Evolutionary conservation across 1,140 invertebrate species (phyloP).

Genomic region (Apocrypta bakeri): DNA sequence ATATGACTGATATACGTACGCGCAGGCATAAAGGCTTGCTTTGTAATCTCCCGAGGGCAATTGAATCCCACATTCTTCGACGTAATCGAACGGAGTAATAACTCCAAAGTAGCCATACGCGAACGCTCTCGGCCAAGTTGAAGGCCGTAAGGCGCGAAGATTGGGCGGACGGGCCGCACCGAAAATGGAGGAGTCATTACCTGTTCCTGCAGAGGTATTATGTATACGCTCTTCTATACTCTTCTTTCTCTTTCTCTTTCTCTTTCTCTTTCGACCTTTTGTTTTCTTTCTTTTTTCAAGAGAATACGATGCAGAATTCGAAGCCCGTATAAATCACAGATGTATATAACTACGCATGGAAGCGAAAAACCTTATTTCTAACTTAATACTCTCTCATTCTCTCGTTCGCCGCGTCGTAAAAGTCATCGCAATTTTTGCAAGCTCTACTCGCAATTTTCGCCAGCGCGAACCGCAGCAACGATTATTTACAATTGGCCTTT

Average conservation of each 20-base stretch:
- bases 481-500: constrained; percentile 25
- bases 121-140: not conserved
- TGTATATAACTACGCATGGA: not conserved
- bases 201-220: not conserved
- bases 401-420: not conserved
- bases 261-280: not conserved
- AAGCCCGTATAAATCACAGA: not conserved
- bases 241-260: too few relatives aligned
- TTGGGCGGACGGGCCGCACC: constrained; percentile 19
- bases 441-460: not conserved
- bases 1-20: too few relatives aligned
- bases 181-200: constrained; percentile 24
- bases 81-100: not conserved
- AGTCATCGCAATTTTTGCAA: not conserved
- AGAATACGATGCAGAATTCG: not conserved
- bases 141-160: constrained; percentile 17
- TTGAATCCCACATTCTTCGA: not conserved
- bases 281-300: not conserved
- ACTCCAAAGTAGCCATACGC: not conserved
- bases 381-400: not conserved
- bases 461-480: constrained; percentile 2
- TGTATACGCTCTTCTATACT: not conserved
- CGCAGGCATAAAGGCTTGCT: too few relatives aligned
- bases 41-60: not conserved
- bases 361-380: not conserved